Percentiles rank a stretch among this genome's conserved stretches.
These are phyloP conservation scores for Cyanistes caeruleus DNA, from an alignment of 2,113 vertebrate genomes.

Conservation along the genomic window DNA sequence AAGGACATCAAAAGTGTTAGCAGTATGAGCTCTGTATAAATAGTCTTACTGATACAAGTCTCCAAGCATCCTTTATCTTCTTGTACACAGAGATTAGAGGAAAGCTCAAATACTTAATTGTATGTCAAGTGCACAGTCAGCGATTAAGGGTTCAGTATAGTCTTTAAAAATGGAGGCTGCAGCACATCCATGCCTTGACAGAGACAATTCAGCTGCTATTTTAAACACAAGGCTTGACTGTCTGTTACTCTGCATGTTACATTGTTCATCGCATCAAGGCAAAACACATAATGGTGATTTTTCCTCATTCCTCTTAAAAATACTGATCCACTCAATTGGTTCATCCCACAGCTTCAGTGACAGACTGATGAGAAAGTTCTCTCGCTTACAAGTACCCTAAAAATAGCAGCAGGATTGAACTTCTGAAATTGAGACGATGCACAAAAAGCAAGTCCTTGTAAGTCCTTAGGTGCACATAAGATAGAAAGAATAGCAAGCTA, in stretches of 20 bases:
- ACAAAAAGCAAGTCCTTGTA: not conserved
- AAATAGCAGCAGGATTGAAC: not conserved
- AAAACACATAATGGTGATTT: not conserved
- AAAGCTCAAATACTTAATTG: not conserved
- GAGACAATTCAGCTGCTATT: not conserved
- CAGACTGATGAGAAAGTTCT: not conserved
- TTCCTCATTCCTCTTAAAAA: not conserved
- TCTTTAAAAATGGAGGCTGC: not conserved
- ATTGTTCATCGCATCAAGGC: not conserved
- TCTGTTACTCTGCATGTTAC: not conserved
- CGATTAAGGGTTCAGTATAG: not conserved
- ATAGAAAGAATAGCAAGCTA: not conserved
- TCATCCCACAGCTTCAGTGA: not conserved
- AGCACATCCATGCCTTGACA: not conserved
- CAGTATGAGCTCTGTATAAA: conserved; percentile 5
- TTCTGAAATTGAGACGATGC: not conserved
- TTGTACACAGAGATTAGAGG: not conserved
- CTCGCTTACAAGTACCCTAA: not conserved
- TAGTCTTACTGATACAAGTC: not conserved
- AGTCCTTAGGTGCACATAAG: not conserved
- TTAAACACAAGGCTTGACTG: not conserved
- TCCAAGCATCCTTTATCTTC: conserved; percentile 14
- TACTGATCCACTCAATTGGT: not conserved
- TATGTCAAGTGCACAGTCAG: not conserved
- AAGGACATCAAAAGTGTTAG: not conserved